Conservation (phyloP, 2,113 vertebrate genomes). For the Hyperopisus bebe region DNA sequence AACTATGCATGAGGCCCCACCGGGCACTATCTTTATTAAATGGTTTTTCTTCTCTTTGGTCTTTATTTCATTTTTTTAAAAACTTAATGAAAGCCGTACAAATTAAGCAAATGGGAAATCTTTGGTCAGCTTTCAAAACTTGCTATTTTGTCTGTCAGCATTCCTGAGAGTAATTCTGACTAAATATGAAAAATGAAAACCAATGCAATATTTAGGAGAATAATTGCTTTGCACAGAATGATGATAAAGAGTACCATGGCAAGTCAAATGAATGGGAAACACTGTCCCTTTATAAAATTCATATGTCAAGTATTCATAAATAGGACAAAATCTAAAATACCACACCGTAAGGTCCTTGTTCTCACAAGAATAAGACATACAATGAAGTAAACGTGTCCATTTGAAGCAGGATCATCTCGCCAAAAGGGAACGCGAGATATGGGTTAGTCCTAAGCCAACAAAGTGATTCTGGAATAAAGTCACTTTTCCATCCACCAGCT, state of each 20-base stretch:
- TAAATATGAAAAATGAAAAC: conserved; percentile 43
- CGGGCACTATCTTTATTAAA: not conserved
- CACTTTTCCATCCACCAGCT: conserved; percentile 50
- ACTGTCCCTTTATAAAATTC: not conserved
- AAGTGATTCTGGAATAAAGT: conserved; percentile 57
- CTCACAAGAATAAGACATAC: not conserved
- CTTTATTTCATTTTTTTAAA: not conserved
- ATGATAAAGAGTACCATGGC: conserved; percentile 57
- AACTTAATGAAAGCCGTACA: conserved; percentile 5
- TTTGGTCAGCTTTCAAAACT: not conserved
- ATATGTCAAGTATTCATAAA: not conserved
- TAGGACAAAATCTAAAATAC: not conserved
- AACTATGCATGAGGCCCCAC: not conserved
- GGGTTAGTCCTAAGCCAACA: conserved; percentile 36
- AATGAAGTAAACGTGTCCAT: not conserved
- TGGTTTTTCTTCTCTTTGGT: not conserved
- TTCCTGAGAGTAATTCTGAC: conserved; percentile 35
- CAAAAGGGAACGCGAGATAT: conserved; percentile 25
- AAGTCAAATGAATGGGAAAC: not conserved
- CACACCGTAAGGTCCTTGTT: not conserved
- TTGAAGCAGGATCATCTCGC: not conserved
- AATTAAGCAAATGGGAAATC: not conserved
- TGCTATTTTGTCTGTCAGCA: conserved; percentile 17
- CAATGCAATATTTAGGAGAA: conserved; percentile 59
- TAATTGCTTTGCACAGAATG: conserved; percentile 59